Percentiles rank a stretch among this genome's conserved stretches.
Evolutionary conservation across 2,113 vertebrate species (phyloP).

Genomic region (Cryptomyrus ogoouensis): DNA sequence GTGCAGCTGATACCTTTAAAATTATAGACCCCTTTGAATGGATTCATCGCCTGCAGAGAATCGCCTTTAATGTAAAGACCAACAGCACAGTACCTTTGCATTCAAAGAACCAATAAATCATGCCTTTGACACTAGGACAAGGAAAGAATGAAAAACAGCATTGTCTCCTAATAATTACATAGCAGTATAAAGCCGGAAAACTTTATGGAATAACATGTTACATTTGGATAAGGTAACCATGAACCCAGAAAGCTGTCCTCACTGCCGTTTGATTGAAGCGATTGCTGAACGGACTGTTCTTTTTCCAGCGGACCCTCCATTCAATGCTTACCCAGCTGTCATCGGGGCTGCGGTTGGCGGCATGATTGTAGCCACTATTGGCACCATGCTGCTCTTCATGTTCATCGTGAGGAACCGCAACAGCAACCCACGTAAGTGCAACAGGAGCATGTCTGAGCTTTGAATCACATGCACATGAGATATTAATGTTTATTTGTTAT

Average conservation of each 20-base stretch:
- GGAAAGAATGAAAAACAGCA: background rate
- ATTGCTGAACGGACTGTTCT: conserved; percentile 45
- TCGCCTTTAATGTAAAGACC: background rate
- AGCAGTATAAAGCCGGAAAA: background rate
- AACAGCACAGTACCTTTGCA: background rate
- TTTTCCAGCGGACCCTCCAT: conserved; percentile 68
- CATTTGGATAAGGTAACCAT: background rate
- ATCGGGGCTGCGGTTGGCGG: conserved; percentile 71
- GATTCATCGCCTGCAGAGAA: background rate
- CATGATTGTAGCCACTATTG: conserved; percentile 64
- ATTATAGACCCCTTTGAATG: background rate
- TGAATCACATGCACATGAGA: background rate
- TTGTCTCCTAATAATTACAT: background rate
- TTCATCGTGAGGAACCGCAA: conserved; percentile 69
- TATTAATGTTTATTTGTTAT: background rate
- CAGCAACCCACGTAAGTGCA: conserved; percentile 70
- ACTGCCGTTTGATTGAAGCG: background rate
- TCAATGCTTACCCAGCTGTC: conserved; percentile 68
- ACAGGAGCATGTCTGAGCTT: background rate
- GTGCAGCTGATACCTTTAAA: background rate
- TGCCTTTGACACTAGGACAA: background rate
- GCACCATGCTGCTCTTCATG: conserved; percentile 63
- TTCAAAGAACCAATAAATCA: conserved; percentile 21
- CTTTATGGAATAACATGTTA: background rate
- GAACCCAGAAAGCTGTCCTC: background rate